Evolutionary conservation across 2,113 vertebrate species (phyloP).

Genomic region (Channa maculata): DNA sequence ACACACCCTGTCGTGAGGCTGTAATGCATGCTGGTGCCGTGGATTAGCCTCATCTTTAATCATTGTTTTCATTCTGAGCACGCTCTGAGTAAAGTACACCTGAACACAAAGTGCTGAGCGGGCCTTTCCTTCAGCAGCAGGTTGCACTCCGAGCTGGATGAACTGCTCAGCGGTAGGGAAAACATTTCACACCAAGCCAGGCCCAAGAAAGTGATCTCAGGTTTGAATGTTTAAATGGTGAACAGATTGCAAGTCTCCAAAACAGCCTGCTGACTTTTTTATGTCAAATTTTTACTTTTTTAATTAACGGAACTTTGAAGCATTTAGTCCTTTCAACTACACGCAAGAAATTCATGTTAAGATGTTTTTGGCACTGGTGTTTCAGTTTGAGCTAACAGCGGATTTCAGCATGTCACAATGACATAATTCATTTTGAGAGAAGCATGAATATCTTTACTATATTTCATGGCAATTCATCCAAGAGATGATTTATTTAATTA

Average conservation of each 20-base stretch:
- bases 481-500: too few relatives aligned
- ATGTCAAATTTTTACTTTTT: too few relatives aligned
- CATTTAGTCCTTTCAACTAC: too few relatives aligned
- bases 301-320: too few relatives aligned
- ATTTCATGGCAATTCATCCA: too few relatives aligned
- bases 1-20: slow-evolving; percentile 26
- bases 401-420: too few relatives aligned
- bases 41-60: slow-evolving; percentile 60
- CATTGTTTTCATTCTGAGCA: slow-evolving; percentile 57
- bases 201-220: not conserved
- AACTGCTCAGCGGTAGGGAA: slow-evolving; percentile 11
- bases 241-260: not conserved
- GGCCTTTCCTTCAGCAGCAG: slow-evolving; percentile 38
- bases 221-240: not conserved
- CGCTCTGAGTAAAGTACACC: slow-evolving; percentile 52
- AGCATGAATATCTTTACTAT: too few relatives aligned
- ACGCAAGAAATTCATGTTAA: too few relatives aligned
- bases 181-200: slow-evolving; percentile 4
- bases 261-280: too few relatives aligned
- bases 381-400: too few relatives aligned
- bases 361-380: too few relatives aligned
- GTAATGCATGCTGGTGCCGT: slow-evolving; percentile 20
- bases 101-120: slow-evolving; percentile 46
- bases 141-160: slow-evolving; percentile 13
- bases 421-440: too few relatives aligned